Base-by-base conservation (phyloP, 2,113 vertebrate genomes). In the Anolis sagrei region DNA sequence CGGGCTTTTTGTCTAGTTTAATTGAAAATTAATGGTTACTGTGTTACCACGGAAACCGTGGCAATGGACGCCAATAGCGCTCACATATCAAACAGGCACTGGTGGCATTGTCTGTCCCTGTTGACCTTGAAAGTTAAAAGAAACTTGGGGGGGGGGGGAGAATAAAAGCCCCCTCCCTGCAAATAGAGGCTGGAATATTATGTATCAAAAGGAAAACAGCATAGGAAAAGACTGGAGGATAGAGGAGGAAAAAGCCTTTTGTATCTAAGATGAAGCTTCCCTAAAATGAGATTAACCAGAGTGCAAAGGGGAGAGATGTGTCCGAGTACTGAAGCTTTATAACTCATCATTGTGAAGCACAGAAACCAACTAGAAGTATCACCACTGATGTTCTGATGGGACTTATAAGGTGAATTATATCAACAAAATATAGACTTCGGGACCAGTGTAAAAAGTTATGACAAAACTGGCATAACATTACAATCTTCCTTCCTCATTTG, bases 1-100 rank as follows among this genome's bases (percentile, higher is more conserved):
- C 97, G 97, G 96, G 96, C 96, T 97, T 98, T 99, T 99, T 99
- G 99, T 99, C 98, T 99, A 98, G 97, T 99, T 99, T 99, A 99
- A 99, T 99, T 99, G 98, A 99, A 99, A 99, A 99, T 99, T 99
- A 99, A 99, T 99, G 99, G 98, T 98, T 99, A 97, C 97, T 98
- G 96, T 93, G 98, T 99, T 99, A 97, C 98, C 97, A 97, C 94
- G 98, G 98, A 98, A 98, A 99, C 98, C 92, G 95, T 96, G 95
- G 97, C 97, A 95, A 97, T 96, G 97, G 97, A 95, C 96, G 97
- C 96, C 97, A 97, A 97, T 97, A 97, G 97, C 89, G 95, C 97
- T 97, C 95, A 95, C 93, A 94, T 97, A 98, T 98, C 97, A 98
- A 96, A 95, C 95, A 98, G 97, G 97, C 97, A 98, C 98, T 97